These are phyloP conservation scores for Polyploca ridens DNA, from an alignment of 2,888 invertebrate species.

Conservation along the genomic window DNA sequence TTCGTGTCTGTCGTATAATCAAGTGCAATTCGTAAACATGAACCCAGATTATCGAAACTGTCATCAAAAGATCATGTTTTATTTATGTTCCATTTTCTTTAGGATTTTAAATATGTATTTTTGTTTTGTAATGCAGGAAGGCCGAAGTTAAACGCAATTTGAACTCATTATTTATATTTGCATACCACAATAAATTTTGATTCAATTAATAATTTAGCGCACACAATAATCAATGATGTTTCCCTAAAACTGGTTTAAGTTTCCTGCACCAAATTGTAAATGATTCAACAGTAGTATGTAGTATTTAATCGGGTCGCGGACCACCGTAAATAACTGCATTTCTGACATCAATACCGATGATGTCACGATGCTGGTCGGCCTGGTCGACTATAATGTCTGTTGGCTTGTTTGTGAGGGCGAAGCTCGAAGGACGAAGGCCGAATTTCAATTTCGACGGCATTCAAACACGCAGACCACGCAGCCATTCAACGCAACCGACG, in stretches of 20 bases:
- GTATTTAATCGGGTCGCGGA: conserved; percentile 15
- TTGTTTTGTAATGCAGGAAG: not conserved
- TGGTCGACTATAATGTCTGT: conserved; percentile 38
- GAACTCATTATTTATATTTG: not conserved
- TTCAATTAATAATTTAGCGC: not conserved
- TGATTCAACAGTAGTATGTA: not conserved
- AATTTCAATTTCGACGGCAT: conserved; percentile 54
- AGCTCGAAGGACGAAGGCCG: conserved; percentile 60
- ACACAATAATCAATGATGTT: not conserved
- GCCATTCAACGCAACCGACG: conserved; percentile 34
- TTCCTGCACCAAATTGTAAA: not conserved
- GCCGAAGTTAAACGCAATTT: not conserved
- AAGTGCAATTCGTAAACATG: conserved; percentile 4
- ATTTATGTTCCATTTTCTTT: not conserved
- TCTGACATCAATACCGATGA: conserved; percentile 44
- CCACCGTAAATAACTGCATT: conserved; percentile 40
- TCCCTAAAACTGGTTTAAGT: not conserved
- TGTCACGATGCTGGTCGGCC: conserved; percentile 34
- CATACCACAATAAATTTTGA: not conserved
- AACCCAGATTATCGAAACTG: not conserved
- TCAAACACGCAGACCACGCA: conserved; percentile 39
- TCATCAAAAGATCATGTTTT: not conserved
- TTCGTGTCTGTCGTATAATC: not conserved
- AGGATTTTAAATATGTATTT: not conserved
- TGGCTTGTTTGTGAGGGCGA: conserved; percentile 46